Percentiles rank a stretch among this genome's conserved stretches.
Evolutionary conservation across 2,113 vertebrate genomes (phyloP).

Genomic region (Rana temporaria): DNA sequence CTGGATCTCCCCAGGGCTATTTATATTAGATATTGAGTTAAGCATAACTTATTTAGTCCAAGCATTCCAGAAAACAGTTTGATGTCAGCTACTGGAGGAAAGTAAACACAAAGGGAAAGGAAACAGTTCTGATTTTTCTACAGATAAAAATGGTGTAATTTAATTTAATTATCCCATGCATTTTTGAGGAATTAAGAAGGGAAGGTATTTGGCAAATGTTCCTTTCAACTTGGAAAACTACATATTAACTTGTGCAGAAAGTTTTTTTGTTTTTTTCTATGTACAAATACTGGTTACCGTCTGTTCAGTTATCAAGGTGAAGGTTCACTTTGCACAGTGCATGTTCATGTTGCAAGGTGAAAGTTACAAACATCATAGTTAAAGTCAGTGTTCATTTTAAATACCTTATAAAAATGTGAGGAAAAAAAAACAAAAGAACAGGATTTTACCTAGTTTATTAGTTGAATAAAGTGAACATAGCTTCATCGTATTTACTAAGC

Average conservation of each 20-base stretch:
- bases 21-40: conserved; percentile 91
- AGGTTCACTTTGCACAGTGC: no score
- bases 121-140: conserved; percentile 79
- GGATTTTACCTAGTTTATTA: no score
- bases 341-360: no score
- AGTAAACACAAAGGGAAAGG: conserved; percentile 81
- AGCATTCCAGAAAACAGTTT: conserved; percentile 86
- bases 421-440: no score
- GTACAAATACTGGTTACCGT: neutral
- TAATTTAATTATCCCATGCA: conserved; percentile 77
- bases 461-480: no score
- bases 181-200: conserved; percentile 72
- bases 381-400: no score
- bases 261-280: neutral
- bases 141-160: conserved; percentile 83
- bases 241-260: neutral
- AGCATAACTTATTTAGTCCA: conserved; percentile 87
- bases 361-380: no score
- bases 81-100: conserved; percentile 84
- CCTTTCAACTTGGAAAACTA: conserved; percentile 67
- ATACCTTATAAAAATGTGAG: no score
- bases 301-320: no score
- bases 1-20: conserved; percentile 79
- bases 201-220: conserved; percentile 71
- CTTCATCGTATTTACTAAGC: no score